Conservation (phyloP, 2,888 invertebrate genomes). For the Tillus elongatus region DNA sequence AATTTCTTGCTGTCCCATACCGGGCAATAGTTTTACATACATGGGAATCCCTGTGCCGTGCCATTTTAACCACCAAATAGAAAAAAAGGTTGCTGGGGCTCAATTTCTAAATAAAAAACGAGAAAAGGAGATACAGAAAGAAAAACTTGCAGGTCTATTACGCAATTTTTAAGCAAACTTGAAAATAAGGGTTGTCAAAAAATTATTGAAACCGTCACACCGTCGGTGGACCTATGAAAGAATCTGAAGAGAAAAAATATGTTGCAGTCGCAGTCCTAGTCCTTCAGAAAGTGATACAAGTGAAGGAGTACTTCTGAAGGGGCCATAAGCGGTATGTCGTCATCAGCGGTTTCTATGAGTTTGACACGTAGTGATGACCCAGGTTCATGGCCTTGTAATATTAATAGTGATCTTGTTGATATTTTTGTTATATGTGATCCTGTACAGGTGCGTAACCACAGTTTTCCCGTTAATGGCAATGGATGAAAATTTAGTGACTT, state of each 20-base stretch:
- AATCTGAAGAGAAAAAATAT: constrained; percentile 12
- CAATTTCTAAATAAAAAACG: no score
- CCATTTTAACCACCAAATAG: no score
- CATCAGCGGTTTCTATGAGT: constrained; percentile 10
- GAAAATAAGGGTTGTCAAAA: constrained; percentile 12
- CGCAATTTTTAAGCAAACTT: constrained; percentile 12
- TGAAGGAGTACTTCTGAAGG: constrained; percentile 11
- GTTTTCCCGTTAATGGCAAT: constrained; percentile 11
- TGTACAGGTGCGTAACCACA: no score
- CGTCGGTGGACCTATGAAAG: constrained; percentile 11
- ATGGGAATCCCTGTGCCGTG: no score
- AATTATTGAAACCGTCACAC: constrained; percentile 10
- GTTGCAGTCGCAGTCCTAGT: constrained; percentile 9
- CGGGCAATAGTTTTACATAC: no score
- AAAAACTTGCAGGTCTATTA: constrained; percentile 11
- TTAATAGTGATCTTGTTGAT: constrained; percentile 11
- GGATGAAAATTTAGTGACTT: constrained; percentile 11
- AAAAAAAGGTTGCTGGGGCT: no score
- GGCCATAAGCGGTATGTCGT: constrained; percentile 8
- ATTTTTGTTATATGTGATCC: constrained; percentile 14
- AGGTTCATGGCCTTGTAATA: constrained; percentile 12
- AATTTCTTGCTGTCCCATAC: no score
- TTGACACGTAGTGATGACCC: constrained; percentile 12
- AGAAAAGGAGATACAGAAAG: no score
- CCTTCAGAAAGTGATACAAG: constrained; percentile 9